Conservation (phyloP, 1,140 invertebrate species). For the Eriocheir sinensis region DNA sequence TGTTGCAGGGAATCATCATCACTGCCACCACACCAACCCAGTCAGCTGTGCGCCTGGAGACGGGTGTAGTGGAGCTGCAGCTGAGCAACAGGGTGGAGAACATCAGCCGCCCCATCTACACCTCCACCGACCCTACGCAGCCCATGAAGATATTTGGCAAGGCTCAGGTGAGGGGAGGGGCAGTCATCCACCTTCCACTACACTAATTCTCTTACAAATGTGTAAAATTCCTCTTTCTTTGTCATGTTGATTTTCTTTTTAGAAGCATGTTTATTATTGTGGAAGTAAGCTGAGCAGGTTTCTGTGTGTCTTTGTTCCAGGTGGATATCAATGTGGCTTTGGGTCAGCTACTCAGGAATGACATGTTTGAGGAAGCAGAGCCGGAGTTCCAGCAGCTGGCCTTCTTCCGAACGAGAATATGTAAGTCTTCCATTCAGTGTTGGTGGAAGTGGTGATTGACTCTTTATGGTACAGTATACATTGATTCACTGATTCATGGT, state of each 20-base stretch:
- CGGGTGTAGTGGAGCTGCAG: constrained; percentile 94
- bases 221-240: too few species aligned
- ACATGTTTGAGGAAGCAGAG: constrained; percentile 97
- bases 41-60: constrained; percentile 97
- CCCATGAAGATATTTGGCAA: constrained; percentile 94
- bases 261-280: too few species aligned
- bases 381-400: constrained; percentile 98
- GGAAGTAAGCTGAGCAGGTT: too few species aligned
- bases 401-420: constrained; percentile 97
- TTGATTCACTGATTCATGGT: too few species aligned
- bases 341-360: constrained; percentile 95
- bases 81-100: constrained; percentile 97
- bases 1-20: constrained; percentile 92
- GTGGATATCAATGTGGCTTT: constrained; percentile 92
- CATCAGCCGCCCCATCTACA: constrained; percentile 84
- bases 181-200: too few species aligned
- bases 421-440: constrained; percentile 80
- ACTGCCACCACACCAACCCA: constrained; percentile 99
- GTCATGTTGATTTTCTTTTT: too few species aligned
- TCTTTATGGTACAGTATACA: too few species aligned
- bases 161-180: constrained; percentile 95
- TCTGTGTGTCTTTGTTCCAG: neutral
- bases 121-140: constrained; percentile 79
- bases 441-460: constrained; percentile 39
- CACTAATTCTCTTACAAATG: too few species aligned